Base-by-base conservation (phyloP, 2,888 invertebrate species). In the Maniola hyperantus region DNA sequence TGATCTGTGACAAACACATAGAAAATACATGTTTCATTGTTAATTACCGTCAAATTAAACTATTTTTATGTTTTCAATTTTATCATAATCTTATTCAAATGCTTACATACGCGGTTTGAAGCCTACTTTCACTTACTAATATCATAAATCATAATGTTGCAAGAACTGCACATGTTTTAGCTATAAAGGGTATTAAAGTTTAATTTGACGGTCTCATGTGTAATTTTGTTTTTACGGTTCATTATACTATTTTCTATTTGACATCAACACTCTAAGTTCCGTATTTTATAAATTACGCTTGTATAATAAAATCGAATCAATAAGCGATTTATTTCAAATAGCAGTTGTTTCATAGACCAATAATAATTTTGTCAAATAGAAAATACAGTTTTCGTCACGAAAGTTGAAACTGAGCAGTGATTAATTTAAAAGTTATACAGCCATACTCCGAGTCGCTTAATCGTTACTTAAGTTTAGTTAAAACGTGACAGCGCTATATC, bases 121-220 rank as follows among this genome's bases (percentile, higher is more conserved):
- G n/a, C n/a, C n/a, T n/a, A n/a, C n/a, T 26, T 26, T 26, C 26
- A 26, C 26, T 26, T 4, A 26, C 1, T 26, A 26, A 26, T 26
- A 26, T 26, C 4, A 26, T 26, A 26, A 26, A n/a, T n/a, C n/a
- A n/a, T n/a, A n/a, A n/a, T n/a, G n/a, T n/a, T n/a, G n/a, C n/a
- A n/a, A n/a, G n/a, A n/a, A n/a, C n/a, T n/a, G n/a, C n/a, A n/a
- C n/a, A n/a, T n/a, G 6, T 34, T 34, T 34, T 10, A 39, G 10
- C 39, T 39, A 11, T 39, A 11, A 39, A 39, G 8, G 6, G 5
- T 0, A 18, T 18, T 15, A 18, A 18, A 8, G 54, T 54, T 54
- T 15, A 54, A 54, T 54, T 34, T 54, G 54, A 54, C 54, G 54
- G 34, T 36, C 8, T 51, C 51, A 51, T 20, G 20, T 13, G 15